Base-by-base conservation (phyloP, 2,888 invertebrate species). In the Eupeodes latifasciatus region DNA sequence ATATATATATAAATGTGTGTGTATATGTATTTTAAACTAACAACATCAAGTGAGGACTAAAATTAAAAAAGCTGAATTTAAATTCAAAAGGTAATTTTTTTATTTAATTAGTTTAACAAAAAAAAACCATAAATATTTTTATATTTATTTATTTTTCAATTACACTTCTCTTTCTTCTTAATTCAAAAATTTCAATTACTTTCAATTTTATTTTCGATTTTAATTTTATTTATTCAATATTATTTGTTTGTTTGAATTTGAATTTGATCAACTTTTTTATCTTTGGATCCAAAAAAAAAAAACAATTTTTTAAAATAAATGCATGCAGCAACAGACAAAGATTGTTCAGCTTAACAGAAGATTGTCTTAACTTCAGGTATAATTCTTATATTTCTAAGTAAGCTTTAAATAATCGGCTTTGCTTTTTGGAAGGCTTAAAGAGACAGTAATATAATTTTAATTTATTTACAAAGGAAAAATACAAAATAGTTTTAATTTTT, bases 281-380 rank as follows among this genome's bases (percentile, higher is more conserved):
- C 12, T 66, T 62, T 62, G 57, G 6, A 59, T 64, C 55, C 14
- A 62, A 47, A 75, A 79, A 55, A 57, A 79, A 55, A 51, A 49
- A 66, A 69, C 49, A 27, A 10, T 67, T 53, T 40, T 69, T 71
- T 40, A 40, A 36, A 69, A 40, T 72, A 79, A 84, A 90, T 95
- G 96, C 96, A 96, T 96, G 96, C 96, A 96, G 96, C 96, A 95
- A 96, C 94, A 96, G 96, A 94, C 96, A 96, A 94, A 96, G 96
- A 94, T 95, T 96, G 92, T 96, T 96, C 95, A 96, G 96, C 95
- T 95, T 96, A 94, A 96, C 96, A 93, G 96, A 96, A 94, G 96
- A 96, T 94, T 96, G 96, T 91, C 96, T 95, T 95, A 96, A 95
- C 94, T 95, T 94, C 95, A 95, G 96, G 96, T 96, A 94, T 94